phyloP scores from a whole-genome alignment of 2,888 invertebrate species.

The Synanthedon andrenaeformis region DNA sequence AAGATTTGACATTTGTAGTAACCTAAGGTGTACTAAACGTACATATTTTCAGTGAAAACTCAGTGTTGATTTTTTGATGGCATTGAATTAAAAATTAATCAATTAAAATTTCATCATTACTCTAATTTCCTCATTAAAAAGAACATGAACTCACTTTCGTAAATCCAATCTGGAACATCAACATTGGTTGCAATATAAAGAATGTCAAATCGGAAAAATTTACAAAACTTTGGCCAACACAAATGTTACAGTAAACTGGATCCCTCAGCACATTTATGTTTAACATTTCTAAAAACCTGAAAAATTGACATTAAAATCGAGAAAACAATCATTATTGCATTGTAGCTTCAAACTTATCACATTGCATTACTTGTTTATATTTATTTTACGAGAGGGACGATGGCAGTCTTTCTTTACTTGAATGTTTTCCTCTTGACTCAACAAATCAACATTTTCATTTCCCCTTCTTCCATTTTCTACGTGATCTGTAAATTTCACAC shows the following conservation, averaged over 20 bases:
- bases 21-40: no score
- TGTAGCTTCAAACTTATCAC: not conserved
- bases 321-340: not conserved
- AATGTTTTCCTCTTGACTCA: constrained; percentile 14
- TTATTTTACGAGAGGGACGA: constrained; percentile 1
- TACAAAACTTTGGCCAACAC: constrained; percentile 71
- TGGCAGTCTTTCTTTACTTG: constrained; percentile 1
- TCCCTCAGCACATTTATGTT: constrained; percentile 64
- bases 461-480: constrained; percentile 18
- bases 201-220: constrained; percentile 74
- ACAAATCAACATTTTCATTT: constrained; percentile 29
- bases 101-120: no score
- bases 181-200: constrained; percentile 72
- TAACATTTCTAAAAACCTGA: constrained; percentile 43
- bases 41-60: no score
- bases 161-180: constrained; percentile 70
- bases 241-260: constrained; percentile 68
- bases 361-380: not conserved
- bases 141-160: constrained; percentile 27
- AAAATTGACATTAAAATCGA: constrained; percentile 8
- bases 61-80: no score
- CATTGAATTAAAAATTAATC: no score
- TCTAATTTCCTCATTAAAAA: no score
- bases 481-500: constrained; percentile 22
- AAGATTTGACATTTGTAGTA: no score